Conservation (phyloP, 2,888 invertebrate species). For the Lepidocyrtoides sp. region DNA sequence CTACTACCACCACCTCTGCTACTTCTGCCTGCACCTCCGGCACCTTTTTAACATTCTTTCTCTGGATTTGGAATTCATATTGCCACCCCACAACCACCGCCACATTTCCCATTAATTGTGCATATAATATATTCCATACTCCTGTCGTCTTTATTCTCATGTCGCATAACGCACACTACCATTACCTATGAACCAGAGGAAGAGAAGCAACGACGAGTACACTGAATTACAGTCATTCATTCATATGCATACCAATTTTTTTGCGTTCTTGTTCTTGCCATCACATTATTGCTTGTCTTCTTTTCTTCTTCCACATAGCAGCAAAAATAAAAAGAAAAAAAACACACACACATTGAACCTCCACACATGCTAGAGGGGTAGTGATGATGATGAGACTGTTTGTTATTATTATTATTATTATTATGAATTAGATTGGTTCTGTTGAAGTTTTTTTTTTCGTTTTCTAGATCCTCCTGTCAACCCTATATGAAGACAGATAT, state of each 20-base stretch:
- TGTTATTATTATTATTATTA: slow-evolving; percentile 45
- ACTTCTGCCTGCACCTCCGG: not conserved
- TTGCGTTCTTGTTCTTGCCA: not conserved
- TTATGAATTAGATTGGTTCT: slow-evolving; percentile 69
- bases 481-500: slow-evolving; percentile 79
- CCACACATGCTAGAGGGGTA: slow-evolving; percentile 7
- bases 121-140: slow-evolving; percentile 30
- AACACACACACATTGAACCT: not conserved
- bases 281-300: not conserved
- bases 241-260: slow-evolving; percentile 46
- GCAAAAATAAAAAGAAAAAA: not conserved
- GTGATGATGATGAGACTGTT: slow-evolving; percentile 51
- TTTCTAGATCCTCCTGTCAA: slow-evolving; percentile 75
- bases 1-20: not conserved
- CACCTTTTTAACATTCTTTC: slow-evolving; percentile 64
- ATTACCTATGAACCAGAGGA: not conserved
- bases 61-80: slow-evolving; percentile 74
- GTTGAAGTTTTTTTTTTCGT: slow-evolving; percentile 9
- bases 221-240: not conserved
- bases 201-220: not conserved
- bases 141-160: slow-evolving; percentile 55
- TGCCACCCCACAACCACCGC: slow-evolving; percentile 54
- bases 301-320: slow-evolving; percentile 27
- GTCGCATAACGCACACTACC: no score
- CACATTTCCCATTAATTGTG: slow-evolving; percentile 66